Evolutionary conservation across 2,797 vertebrate species (phyloP), one percentile per base, ranked within the genome.

Genomic region (Cetoscarus ocellatus): DNA sequence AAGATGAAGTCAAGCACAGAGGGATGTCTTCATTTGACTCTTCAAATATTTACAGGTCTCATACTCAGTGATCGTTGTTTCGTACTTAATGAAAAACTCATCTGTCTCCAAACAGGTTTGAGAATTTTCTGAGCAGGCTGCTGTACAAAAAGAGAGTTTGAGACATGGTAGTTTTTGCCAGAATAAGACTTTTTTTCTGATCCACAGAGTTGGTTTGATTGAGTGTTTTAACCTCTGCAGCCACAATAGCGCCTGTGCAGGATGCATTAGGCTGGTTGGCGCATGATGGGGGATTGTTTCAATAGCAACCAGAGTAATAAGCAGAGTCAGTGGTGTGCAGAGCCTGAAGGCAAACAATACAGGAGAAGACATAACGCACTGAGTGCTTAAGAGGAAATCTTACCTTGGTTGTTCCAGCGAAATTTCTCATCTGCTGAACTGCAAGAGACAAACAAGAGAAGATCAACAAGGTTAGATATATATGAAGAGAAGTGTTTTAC

Each of bases 371-470:
- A 43, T 43, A 57, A 62, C 18, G 15, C 38, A 54, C 1, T 50
- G 13, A 54, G 36, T 61, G 15, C 7, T 77, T 44, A 15, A 52
- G 35, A 40, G 14, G 39, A 71, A 62, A 49, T 42, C 68, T 87
- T 96, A 99, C 98, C 98, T 99, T 99, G 97, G 82, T 97, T 96
- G 91, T 98, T 98, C 98, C 98, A 99, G 80, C 97, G 97, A 91
- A 98, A 99, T 87, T 98, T 98, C 82, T 99, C 98, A 89, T 99
- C 98, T 69, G 96, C 94, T 80, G 98, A 99, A 93, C 98, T 99
- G 96, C 74, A 85, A 92, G 67, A 90, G 54, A 93, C 73, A 86
- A 73, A 87, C 8, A 73, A 77, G 36, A 79, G 15, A 77, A 17
- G 62, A 40, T 34, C 82, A 76, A 57, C 10, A 17, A 6, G 19